Evolutionary conservation across 1,140 invertebrate genomes (phyloP).

Genomic region (Platorchestia sp.): DNA sequence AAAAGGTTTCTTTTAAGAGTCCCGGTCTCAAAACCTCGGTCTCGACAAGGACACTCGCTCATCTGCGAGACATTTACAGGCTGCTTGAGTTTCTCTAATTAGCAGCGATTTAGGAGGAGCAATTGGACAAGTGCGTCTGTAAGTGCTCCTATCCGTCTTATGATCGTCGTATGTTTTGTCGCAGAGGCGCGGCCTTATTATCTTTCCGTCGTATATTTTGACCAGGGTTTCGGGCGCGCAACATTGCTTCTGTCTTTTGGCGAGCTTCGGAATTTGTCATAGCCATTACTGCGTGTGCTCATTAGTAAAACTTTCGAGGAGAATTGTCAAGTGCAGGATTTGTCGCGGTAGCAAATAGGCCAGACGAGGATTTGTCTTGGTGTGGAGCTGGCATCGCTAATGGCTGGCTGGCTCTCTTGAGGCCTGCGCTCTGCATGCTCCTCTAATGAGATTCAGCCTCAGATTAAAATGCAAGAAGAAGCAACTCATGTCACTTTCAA

Average conservation of each 20-base stretch:
- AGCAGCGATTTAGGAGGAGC: constrained; percentile 1
- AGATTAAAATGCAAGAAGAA: constrained; percentile 38
- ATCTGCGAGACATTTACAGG: neutral
- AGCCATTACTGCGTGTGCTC: constrained; percentile 38
- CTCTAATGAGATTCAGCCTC: constrained; percentile 25
- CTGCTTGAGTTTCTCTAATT: constrained; percentile 44
- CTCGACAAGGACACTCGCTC: neutral
- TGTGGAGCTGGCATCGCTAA: constrained; percentile 8
- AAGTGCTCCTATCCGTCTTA: neutral
- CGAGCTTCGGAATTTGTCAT: constrained; percentile 22
- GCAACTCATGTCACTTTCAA: constrained; percentile 29
- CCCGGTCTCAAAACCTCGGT: neutral
- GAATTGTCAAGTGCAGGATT: constrained; percentile 9
- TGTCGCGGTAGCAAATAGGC: constrained; percentile 39
- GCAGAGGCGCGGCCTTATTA: constrained; percentile 3
- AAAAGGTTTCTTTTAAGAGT: neutral
- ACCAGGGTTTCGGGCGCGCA: neutral
- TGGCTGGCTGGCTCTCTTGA: neutral
- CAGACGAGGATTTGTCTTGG: constrained; percentile 21
- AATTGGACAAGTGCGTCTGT: constrained; percentile 9
- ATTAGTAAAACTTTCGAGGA: constrained; percentile 33
- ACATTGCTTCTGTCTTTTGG: constrained; percentile 5
- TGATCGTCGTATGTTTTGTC: constrained; percentile 39
- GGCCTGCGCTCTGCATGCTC: neutral
- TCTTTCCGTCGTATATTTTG: constrained; percentile 1